phyloP scores from a whole-genome alignment of 2,797 vertebrate species.

The Helarctos malayanus region DNA sequence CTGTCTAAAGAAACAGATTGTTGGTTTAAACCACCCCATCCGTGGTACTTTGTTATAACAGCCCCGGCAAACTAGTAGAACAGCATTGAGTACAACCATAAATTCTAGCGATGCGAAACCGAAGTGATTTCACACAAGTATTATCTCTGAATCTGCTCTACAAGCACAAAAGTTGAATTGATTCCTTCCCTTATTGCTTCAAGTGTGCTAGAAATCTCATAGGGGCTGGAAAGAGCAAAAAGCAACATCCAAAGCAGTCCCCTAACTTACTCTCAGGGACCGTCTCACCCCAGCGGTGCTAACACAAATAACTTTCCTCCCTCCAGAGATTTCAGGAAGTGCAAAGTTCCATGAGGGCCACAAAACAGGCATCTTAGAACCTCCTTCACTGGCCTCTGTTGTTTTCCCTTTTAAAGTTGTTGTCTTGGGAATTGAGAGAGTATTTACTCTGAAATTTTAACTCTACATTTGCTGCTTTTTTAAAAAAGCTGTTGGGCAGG shows the following conservation, averaged over 20 bases:
- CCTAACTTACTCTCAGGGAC: not conserved
- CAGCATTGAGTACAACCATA: not conserved
- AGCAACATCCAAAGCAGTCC: not conserved
- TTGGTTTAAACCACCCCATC: not conserved
- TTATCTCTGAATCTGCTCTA: not conserved
- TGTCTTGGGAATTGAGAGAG: slow-evolving; percentile 1
- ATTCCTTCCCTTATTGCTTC: not conserved
- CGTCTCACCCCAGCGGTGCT: fast-evolving
- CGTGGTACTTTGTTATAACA: not conserved
- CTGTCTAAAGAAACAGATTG: not conserved
- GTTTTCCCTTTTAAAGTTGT: not conserved
- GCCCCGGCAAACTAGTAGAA: not conserved
- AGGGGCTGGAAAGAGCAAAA: not conserved
- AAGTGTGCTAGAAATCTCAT: not conserved
- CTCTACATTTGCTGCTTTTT: slow-evolving; percentile 29
- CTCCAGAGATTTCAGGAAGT: not conserved
- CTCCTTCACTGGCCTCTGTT: not conserved
- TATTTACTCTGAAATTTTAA: slow-evolving; percentile 60
- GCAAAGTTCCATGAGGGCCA: not conserved
- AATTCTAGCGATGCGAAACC: not conserved
- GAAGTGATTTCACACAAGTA: not conserved
- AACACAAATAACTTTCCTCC: not conserved
- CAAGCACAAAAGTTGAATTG: not conserved
- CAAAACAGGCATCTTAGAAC: not conserved
- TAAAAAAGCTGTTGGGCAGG: not conserved